Evolutionary conservation across 92 coral and sea anemone species (phyloP).

Genomic region (Montipora capitata): DNA sequence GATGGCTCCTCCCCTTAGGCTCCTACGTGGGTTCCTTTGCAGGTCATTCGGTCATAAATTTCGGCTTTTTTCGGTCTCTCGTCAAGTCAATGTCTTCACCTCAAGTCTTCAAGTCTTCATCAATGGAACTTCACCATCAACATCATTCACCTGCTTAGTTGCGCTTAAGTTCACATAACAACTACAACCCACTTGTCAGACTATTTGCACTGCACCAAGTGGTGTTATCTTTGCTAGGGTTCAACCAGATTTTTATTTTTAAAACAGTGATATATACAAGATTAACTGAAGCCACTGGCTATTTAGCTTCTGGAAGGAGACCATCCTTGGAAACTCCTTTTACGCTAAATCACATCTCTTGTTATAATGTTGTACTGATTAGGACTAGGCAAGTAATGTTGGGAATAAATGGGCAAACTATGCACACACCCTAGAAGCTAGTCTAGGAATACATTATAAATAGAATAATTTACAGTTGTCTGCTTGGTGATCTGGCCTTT

Average conservation of each 20-base stretch:
- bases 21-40: neutral
- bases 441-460: neutral
- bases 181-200: neutral
- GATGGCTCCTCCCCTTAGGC: conserved; percentile 2
- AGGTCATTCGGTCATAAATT: neutral
- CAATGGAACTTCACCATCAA: neutral
- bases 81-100: neutral
- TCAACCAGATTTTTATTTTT: neutral
- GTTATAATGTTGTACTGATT: neutral
- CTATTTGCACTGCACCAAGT: neutral
- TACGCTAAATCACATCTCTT: neutral
- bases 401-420: neutral
- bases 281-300: neutral
- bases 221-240: neutral
- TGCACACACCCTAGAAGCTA: neutral
- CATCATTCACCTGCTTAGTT: conserved; percentile 8
- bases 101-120: neutral
- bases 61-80: neutral
- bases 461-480: neutral
- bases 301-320: neutral
- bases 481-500: neutral
- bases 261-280: neutral
- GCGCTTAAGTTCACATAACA: neutral
- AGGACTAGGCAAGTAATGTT: too few species aligned
- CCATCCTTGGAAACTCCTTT: neutral